These are phyloP conservation scores for Rotaria macrura DNA, from an alignment of 2,888 invertebrate genomes.

Conservation along the genomic window DNA sequence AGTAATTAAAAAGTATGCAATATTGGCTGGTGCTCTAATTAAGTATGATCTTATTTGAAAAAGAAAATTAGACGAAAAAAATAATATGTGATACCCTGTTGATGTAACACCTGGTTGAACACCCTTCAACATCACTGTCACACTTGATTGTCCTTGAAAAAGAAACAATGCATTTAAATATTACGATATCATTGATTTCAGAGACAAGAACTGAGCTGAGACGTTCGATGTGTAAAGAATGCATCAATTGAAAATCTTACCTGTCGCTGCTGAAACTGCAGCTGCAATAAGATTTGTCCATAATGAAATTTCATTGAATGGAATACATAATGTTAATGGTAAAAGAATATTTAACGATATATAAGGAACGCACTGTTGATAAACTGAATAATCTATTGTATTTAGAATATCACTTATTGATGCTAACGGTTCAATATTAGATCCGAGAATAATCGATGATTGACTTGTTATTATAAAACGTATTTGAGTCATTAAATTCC, in stretches of 20 bases:
- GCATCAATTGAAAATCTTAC: no score
- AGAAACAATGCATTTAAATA: no score
- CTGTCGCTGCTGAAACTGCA: not conserved
- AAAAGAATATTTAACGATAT: not conserved
- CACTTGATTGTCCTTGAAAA: not conserved
- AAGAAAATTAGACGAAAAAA: no score
- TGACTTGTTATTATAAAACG: not conserved
- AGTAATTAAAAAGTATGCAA: not conserved
- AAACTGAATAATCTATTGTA: not conserved
- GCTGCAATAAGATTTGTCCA: not conserved
- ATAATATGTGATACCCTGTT: not conserved
- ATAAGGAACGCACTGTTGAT: not conserved
- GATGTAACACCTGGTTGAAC: not conserved
- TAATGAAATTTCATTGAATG: not conserved
- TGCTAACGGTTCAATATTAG: slow-evolving; percentile 12
- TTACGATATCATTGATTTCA: no score
- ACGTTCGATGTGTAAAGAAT: no score
- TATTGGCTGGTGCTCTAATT: not conserved
- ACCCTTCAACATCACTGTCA: not conserved
- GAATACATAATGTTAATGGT: slow-evolving; percentile 4
- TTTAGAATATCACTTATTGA: not conserved
- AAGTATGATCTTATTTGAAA: not conserved
- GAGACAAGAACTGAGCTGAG: no score
- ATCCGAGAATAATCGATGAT: not conserved
- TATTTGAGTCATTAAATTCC: not conserved